These are phyloP conservation scores for Mesochorus sp. DNA, from an alignment of 2,888 invertebrate species.

Conservation along the genomic window DNA sequence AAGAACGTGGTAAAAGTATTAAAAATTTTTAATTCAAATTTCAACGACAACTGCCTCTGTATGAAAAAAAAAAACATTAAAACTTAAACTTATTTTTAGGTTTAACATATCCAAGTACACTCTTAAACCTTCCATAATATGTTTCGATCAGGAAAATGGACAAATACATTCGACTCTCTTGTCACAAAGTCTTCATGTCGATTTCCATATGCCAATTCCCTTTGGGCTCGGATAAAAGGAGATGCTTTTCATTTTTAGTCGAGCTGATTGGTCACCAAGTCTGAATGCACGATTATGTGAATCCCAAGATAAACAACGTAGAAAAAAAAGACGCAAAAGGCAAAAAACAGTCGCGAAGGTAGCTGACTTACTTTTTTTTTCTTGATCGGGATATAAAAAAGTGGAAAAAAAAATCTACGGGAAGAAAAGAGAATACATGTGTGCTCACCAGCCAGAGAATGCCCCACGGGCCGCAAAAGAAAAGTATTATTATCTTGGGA, in stretches of 20 bases:
- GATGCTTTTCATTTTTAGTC: conserved; percentile 72
- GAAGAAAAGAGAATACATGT: background rate
- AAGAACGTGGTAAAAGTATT: too few relatives aligned
- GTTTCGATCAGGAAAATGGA: too few relatives aligned
- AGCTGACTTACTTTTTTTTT: conserved; percentile 41
- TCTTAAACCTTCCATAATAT: too few relatives aligned
- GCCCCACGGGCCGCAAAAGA: conserved; percentile 77
- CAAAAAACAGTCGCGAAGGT: background rate
- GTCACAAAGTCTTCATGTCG: conserved; percentile 64
- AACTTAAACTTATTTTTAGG: too few relatives aligned
- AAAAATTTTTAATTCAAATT: too few relatives aligned
- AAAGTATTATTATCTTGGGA: conserved; percentile 85
- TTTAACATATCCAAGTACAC: too few relatives aligned
- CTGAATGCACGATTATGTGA: conserved; percentile 24
- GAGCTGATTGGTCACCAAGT: conserved; percentile 56
- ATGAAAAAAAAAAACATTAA: too few relatives aligned
- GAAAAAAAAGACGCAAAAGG: background rate
- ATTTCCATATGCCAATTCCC: conserved; percentile 68
- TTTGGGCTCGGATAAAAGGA: conserved; percentile 52
- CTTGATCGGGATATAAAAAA: conserved; percentile 13
- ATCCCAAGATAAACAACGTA: conserved; percentile 8
- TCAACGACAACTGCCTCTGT: too few relatives aligned
- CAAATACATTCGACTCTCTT: too few relatives aligned
- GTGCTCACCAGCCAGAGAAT: conserved; percentile 7
- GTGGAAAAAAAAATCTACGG: background rate